Evolutionary conservation across 2,888 invertebrate genomes (phyloP).

Genomic region (Helobdella robusta): DNA sequence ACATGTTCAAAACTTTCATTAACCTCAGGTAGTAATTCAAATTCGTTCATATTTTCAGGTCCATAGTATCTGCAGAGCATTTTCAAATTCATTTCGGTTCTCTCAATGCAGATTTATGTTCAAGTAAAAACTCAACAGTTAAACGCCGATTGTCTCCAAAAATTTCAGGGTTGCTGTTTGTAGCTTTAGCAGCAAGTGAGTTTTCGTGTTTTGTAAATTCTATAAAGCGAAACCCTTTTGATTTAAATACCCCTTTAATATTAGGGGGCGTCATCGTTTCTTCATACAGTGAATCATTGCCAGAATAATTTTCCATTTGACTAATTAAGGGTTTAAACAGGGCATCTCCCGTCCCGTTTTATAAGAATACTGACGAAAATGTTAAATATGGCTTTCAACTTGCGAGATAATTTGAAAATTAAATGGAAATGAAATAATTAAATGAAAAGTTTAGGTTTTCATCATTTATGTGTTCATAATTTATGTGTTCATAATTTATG

Average conservation of each 20-base stretch:
- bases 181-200: conserved; percentile 71
- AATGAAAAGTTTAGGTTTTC: too few relatives aligned
- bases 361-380: conserved; percentile 68
- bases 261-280: conserved; percentile 64
- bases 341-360: conserved; percentile 61
- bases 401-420: too few relatives aligned
- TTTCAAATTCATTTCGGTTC: too few relatives aligned
- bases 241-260: conserved; percentile 58
- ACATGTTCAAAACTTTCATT: too few relatives aligned
- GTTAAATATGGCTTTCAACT: conserved; percentile 52
- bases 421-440: too few relatives aligned
- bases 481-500: too few relatives aligned
- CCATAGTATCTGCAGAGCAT: too few relatives aligned
- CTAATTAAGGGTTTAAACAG: conserved; percentile 58
- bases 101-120: conserved; percentile 44
- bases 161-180: conserved; percentile 86
- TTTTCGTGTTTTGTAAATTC: conserved; percentile 78
- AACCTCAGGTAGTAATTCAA: too few relatives aligned
- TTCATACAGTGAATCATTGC: conserved; percentile 83
- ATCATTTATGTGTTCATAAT: too few relatives aligned
- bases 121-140: conserved; percentile 47
- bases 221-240: conserved; percentile 84
- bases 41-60: too few relatives aligned
- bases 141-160: conserved; percentile 60
- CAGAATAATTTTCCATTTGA: too few relatives aligned